phyloP scores from a whole-genome alignment of 2,888 invertebrate genomes.

The Phrixothrix hirtus region DNA sequence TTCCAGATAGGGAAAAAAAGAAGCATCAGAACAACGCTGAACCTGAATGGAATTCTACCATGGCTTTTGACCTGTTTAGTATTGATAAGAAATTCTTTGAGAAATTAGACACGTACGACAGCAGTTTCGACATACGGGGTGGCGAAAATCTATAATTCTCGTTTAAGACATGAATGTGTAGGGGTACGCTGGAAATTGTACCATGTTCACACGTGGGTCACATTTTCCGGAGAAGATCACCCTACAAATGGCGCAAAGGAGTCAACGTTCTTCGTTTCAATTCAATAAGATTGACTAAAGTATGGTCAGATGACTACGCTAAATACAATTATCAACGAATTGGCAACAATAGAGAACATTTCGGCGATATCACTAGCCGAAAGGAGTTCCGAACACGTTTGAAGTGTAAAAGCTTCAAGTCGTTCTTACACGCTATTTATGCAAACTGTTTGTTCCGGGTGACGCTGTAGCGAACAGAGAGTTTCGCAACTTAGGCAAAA shows the following conservation, averaged over 20 bases:
- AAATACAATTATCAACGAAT: slow-evolving; percentile 99
- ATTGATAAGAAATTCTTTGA: slow-evolving; percentile 93
- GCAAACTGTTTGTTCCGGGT: slow-evolving; percentile 99
- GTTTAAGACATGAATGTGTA: slow-evolving; percentile 99
- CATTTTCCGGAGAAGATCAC: slow-evolving; percentile 94
- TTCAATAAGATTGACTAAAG: slow-evolving; percentile 94
- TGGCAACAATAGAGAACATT: slow-evolving; percentile 95
- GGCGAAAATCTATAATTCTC: slow-evolving; percentile 97
- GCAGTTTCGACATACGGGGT: slow-evolving; percentile 99
- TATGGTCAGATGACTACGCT: slow-evolving; percentile 97
- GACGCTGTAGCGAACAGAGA: slow-evolving; percentile 97
- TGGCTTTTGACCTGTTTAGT: slow-evolving; percentile 98
- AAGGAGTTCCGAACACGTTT: slow-evolving; percentile 79
- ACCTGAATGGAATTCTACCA: slow-evolving; percentile 94
- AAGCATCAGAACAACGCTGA: slow-evolving; percentile 86
- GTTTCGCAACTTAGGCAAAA: too few relatives aligned
- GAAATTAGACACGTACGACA: slow-evolving; percentile 94
- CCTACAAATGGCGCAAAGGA: slow-evolving; percentile 97
- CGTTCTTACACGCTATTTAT: slow-evolving; percentile 97
- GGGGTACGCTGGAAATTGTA: slow-evolving; percentile 95
- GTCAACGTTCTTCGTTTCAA: slow-evolving; percentile 97
- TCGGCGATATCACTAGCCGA: slow-evolving; percentile 87
- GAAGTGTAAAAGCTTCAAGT: slow-evolving; percentile 94
- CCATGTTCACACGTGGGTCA: slow-evolving; percentile 99
- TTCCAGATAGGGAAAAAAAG: slow-evolving; percentile 89